These are phyloP conservation scores for Phoxinus phoxinus DNA, from an alignment of 2,113 vertebrate species.

Conservation along the genomic window DNA sequence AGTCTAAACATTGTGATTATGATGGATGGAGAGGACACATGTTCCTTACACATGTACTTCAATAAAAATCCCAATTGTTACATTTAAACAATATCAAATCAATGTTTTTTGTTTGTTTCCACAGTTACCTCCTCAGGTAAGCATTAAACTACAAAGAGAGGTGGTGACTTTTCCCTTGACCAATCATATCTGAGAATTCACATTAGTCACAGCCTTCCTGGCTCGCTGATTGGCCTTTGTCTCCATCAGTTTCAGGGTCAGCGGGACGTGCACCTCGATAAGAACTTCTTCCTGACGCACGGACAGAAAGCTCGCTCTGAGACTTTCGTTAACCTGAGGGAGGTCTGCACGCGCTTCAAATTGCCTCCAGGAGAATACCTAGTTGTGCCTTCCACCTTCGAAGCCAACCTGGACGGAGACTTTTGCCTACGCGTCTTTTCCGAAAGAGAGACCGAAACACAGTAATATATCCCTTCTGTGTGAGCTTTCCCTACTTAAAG, in stretches of 20 bases:
- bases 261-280: slow-evolving; percentile 87
- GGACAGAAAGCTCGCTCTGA: slow-evolving; percentile 87
- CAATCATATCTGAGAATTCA: not conserved
- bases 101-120: slow-evolving; percentile 12
- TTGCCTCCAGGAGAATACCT: slow-evolving; percentile 89
- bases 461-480: slow-evolving; percentile 69
- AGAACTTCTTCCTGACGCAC: slow-evolving; percentile 89
- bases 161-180: not conserved
- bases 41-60: not conserved
- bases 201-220: not conserved
- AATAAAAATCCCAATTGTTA: not conserved
- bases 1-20: not conserved
- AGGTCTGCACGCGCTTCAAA: slow-evolving; percentile 88
- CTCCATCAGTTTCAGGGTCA: slow-evolving; percentile 80
- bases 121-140: slow-evolving; percentile 77
- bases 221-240: slow-evolving; percentile 34
- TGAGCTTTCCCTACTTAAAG: not conserved
- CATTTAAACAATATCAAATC: not conserved
- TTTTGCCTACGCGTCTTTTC: slow-evolving; percentile 94
- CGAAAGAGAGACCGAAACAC: slow-evolving; percentile 84
- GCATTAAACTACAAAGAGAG: slow-evolving; percentile 11
- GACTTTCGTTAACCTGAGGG: slow-evolving; percentile 91
- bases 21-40: not conserved
- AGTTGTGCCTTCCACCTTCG: slow-evolving; percentile 90
- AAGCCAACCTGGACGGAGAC: slow-evolving; percentile 87